These are phyloP conservation scores for Hirundichthys speculiger DNA, from an alignment of 2,113 vertebrate species.

Conservation along the genomic window DNA sequence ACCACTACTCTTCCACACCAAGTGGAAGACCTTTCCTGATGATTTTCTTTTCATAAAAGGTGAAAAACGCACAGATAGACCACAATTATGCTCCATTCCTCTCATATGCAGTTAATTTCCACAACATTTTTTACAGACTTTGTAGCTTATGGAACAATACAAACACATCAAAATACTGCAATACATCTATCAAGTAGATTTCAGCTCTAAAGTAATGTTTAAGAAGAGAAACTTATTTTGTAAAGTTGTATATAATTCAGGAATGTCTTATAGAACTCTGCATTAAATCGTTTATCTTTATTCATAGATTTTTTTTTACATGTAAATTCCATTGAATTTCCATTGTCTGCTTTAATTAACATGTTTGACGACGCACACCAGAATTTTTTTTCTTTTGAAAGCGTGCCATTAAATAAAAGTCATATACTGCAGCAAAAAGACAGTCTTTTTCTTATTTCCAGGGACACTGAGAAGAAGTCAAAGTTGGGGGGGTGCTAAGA, in stretches of 20 bases:
- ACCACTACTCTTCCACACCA: slow-evolving; percentile 89
- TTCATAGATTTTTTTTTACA: slow-evolving; percentile 17
- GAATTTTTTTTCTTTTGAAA: not conserved
- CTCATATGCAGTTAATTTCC: slow-evolving; percentile 7
- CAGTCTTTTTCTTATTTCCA: not conserved
- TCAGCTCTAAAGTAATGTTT: not conserved
- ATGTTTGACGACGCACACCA: not conserved
- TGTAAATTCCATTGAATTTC: no score
- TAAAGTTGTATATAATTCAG: slow-evolving; percentile 33
- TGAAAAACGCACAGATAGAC: slow-evolving; percentile 5
- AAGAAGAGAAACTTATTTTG: slow-evolving; percentile 15
- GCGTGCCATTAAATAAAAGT: not conserved
- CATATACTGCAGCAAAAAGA: not conserved
- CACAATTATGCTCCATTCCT: slow-evolving; percentile 3
- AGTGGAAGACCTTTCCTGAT: slow-evolving; percentile 86
- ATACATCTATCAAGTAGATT: not conserved
- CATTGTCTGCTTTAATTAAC: not conserved
- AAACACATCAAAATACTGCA: slow-evolving; percentile 11
- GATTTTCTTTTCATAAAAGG: not conserved
- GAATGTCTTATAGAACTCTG: slow-evolving; percentile 10
- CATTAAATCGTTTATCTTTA: slow-evolving; percentile 3
- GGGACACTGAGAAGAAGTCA: no score
- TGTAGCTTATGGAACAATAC: slow-evolving; percentile 24
- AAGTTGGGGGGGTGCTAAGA: no score
- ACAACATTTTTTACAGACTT: slow-evolving; percentile 14